These are phyloP conservation scores for Pagetopsis macropterus DNA, from an alignment of 2,797 vertebrate species.

Conservation along the genomic window DNA sequence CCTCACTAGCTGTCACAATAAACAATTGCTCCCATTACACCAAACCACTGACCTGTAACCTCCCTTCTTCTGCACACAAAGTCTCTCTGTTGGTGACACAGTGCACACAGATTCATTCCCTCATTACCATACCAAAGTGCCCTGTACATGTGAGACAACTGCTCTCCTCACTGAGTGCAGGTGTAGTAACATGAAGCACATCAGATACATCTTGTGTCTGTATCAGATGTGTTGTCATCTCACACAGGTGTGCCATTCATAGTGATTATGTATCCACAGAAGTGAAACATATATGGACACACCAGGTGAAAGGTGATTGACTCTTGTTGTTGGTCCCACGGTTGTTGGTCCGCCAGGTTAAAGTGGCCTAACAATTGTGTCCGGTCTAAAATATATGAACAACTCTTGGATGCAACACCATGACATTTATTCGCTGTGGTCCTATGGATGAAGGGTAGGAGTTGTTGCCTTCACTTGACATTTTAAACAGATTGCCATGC, in stretches of 20 bases:
- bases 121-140: conserved; percentile 62
- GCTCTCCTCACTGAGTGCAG: conserved; percentile 49
- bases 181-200: conserved; percentile 63
- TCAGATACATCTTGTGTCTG: conserved; percentile 43
- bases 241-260: conserved; percentile 45
- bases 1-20: conserved; percentile 35
- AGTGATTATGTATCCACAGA: not conserved
- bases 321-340: not conserved
- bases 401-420: not conserved
- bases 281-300: not conserved
- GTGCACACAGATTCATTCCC: conserved; percentile 45
- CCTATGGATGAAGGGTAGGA: too few species aligned
- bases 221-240: conserved; percentile 24
- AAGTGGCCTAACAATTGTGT: not conserved
- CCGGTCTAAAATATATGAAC: not conserved
- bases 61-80: conserved; percentile 61
- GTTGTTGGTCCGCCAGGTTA: too few species aligned
- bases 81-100: conserved; percentile 64
- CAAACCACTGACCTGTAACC: conserved; percentile 47
- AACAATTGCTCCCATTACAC: conserved; percentile 51
- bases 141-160: conserved; percentile 58
- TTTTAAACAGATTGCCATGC: too few species aligned
- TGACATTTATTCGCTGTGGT: too few species aligned
- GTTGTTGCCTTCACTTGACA: too few species aligned
- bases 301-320: not conserved